phyloP scores from a whole-genome alignment of 2,797 vertebrate genomes.

The Hypotaenidia philippensis region DNA sequence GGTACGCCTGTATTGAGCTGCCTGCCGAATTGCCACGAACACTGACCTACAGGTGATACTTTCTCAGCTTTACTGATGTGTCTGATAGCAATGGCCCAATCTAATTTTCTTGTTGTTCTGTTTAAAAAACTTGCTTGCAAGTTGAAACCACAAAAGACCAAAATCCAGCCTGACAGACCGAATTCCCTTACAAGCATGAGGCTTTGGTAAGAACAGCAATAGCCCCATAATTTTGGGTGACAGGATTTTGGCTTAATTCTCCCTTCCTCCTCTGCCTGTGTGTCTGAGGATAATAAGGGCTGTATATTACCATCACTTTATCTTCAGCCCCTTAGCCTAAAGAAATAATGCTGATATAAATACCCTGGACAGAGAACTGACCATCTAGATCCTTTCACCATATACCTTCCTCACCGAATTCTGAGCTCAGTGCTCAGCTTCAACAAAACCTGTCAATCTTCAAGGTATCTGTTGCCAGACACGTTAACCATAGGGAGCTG shows the following conservation, averaged over 20 bases:
- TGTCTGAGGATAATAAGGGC: background rate
- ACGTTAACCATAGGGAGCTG: background rate
- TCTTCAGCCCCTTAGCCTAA: background rate
- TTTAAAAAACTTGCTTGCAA: background rate
- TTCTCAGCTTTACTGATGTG: too few relatives aligned
- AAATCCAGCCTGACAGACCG: background rate
- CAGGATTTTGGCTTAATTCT: background rate
- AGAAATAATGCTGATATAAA: background rate
- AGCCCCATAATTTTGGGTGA: background rate
- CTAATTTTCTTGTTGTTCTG: background rate
- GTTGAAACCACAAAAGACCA: background rate
- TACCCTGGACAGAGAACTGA: background rate
- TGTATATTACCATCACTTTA: fast-evolving
- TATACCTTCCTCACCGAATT: background rate
- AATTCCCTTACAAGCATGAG: background rate
- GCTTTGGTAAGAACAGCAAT: background rate
- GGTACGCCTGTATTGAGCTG: too few relatives aligned
- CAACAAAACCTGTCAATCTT: background rate
- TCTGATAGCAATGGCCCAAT: too few relatives aligned
- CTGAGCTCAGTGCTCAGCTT: background rate
- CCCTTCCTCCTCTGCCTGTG: too few relatives aligned
- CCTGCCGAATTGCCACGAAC: too few relatives aligned
- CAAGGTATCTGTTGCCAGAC: background rate
- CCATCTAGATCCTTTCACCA: too few relatives aligned
- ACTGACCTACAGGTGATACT: too few relatives aligned